Evolutionary conservation across 2,797 vertebrate species (phyloP), one percentile per base, ranked within the genome.

Genomic region (Margarornis squamiger): DNA sequence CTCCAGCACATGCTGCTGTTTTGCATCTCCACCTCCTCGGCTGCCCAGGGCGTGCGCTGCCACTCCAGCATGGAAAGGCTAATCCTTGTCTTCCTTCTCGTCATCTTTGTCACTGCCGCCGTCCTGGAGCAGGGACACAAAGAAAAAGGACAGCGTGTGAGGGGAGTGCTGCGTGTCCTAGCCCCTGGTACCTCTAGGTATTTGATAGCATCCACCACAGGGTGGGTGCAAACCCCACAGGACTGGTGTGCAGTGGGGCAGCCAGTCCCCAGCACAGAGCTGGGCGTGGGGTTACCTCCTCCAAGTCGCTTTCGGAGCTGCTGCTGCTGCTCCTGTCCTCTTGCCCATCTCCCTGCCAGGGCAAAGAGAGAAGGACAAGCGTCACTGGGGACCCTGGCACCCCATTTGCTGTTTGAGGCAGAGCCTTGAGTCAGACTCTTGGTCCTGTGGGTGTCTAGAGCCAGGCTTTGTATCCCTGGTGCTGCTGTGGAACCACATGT

Each of bases 11-110:
- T 20, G 17, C 7, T 88, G 58, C 30, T 0, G 0, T 63, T 74
- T 74, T 48, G 16, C 58, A 46, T 49, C 41, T 43, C 43, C 88
- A 30, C 8, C 43, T 81, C 73, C 38, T 26, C 0, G 0, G 73
- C 0, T 2, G 48, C 23, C 38, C 70, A 17, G 77, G 46, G 26
- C 1, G 0, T 1, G 1, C 1, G 0, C 41, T n/a, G 27, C 52
- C 0, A 0, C 29, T 82, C 54, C 23, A 4, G 36, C 38, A 14
- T 0, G 0, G 75, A 12, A 41, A 30, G 24, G 18, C 41, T 96
- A 97, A 58, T 96, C 91, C 48, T 95, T 10, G 6, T 90, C 94
- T 52, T 92, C 94, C n/a, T 93, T 57, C 36, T 80, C 81, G 5
- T 88, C 88, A 2, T 75, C 81, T 72, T 97, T 84, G 29, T 70